Evolutionary conservation across 2,113 vertebrate species (phyloP), one percentile per base, ranked within the genome.

Genomic region (Ceratotherium simum): DNA sequence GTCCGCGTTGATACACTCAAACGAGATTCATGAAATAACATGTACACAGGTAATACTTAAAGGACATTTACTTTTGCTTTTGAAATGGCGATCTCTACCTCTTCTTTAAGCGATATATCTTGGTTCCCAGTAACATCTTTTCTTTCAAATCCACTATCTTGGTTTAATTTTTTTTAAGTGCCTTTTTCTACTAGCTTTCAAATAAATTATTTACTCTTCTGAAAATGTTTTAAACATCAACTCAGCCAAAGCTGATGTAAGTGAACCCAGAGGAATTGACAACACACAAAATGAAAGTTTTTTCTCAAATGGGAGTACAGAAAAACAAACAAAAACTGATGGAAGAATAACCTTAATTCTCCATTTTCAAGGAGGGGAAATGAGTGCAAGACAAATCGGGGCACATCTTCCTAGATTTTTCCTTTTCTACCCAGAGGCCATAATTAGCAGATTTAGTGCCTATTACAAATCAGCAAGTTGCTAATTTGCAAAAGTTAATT

Each of bases 131-230:
- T 36, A 51, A 73, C 56, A 79, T 25, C 23, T 25, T 81, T 94
- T 89, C 94, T 62, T 84, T 96, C 60, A 95, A 56, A 86, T 91
- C 33, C 39, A 90, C 31, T 85, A 14, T 46, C 36, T 91, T 90
- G 73, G 62, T 39, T 91, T 96, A 96, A 90, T 94, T 97, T 96
- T 95, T 95, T 97, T 51, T 21, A 91, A 97, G 83, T 96, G 79
- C 25, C 20, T 96, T 97, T 90, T 69, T 82, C 67, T 36, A 82
- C 87, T 76, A 78, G 67, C 86, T 92, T 97, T 94, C 87, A 97
- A 95, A 97, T 98, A 92, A 97, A 97, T 97, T 94, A 97, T 97
- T 97, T 96, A 98, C 27, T 65, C 79, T 36, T 82, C 83, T 86
- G 54, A 96, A 95, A 93, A 97, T 54, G 56, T 96, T 90, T 98